Base-by-base conservation (phyloP, 2,888 invertebrate genomes). In the Phortica okadai region DNA sequence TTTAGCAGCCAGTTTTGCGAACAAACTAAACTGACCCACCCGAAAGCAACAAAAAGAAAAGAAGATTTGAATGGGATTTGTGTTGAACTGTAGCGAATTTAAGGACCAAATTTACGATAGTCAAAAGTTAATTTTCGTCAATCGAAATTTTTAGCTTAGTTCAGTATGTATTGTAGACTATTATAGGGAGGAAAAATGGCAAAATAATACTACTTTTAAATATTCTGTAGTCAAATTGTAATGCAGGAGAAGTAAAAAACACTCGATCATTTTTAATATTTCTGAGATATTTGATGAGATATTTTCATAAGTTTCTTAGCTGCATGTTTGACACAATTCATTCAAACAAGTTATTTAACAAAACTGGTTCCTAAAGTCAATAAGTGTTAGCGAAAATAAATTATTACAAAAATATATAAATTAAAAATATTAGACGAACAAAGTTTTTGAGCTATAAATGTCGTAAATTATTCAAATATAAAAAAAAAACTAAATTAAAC, bases 401-500 rank as follows among this genome's bases (percentile, higher is more conserved):
- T 6, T 74, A 66, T 33, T 33, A 33, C 6, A 16, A 42, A 50
- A 64, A 41, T 10, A 64, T 45, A 7, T 64, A 50, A 8, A 74
- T 45, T 70, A 16, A 72, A 50, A 67, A 76, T 76, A 79, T 74
- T 69, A 77, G 2, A 33, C 33, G 2, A 33, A 33, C 3, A 33
- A 33, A 33, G 33, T 33, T 33, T 33, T 33, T 33, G 33, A 33
- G 33, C 33, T 33, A 33, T 33, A 33, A 33, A 33, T 33, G 33
- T 33, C 33, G 33, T 33, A 33, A 33, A 33, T 33, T 33, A 33
- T 5, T 33, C 21, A 6, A 16, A 50, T 1, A 70, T 33, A 7
- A 70, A n/a, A 16, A 59, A 33, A 25, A 66, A 81, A 77, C 80
- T 82, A 78, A 82, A 79, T 78, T 74, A 56, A 8, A 74, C 64